Evolutionary conservation across 2,113 vertebrate genomes (phyloP), one percentile per base, ranked within the genome.

Genomic region (Nyctereutes procyonoides): DNA sequence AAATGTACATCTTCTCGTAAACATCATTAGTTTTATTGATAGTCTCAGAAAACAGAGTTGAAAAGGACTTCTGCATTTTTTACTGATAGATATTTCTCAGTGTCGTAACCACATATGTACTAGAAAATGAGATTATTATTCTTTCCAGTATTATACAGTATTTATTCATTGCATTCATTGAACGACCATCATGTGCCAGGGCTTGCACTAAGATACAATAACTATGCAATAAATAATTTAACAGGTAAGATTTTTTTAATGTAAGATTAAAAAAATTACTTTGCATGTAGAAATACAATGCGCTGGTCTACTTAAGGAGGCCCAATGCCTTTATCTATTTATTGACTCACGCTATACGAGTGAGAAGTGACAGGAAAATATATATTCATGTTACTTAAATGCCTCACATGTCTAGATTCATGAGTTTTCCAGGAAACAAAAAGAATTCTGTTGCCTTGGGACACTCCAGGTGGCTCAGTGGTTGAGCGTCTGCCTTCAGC

Each of bases 371-470:
- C 28, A 89, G 32, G 16, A 62, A 60, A 82, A 73, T 93, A 19
- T 88, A 43, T 58, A 48, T 8, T 28, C 26, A 17, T 74, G 93
- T 86, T 86, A 62, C 14, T 28, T 43, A 74, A 87, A 79, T 30
- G 43, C 16, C 35, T 88, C 26, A 93, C 16, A 13, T 55, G 48
- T 62, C 12, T 88, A 51, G 13, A 80, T 35, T 85, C 16, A 58
- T 43, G 17, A 71, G 28, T 93, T 97, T 95, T 88, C 43, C 32
- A 83, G 79, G 67, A 93, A 89, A 93, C 20, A 15, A n/a, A 15
- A 69, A 82, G 60, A 62, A 15, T 17, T 93, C 26, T 32, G 16
- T 43, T 92, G n/a, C 28, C 16, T 93, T 94, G 86, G 84, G 43
- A 43, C 43, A 43, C 43, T 43, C 43, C 43, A 6, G 43, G 43